These are phyloP conservation scores for Bedellia somnulentella DNA, from an alignment of 2,888 invertebrate species.

Conservation along the genomic window DNA sequence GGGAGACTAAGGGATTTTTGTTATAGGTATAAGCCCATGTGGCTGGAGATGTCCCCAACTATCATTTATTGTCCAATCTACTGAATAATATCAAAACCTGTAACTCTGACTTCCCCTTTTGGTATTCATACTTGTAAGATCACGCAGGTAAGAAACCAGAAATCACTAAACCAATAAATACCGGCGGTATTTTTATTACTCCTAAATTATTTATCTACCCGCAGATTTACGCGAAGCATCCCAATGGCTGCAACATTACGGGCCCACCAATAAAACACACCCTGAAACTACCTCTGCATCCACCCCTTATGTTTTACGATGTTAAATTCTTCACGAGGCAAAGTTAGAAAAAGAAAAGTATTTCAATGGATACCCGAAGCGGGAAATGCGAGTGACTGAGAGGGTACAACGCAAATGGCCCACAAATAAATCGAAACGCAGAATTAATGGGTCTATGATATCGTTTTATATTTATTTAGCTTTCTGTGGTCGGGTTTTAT, in stretches of 20 bases:
- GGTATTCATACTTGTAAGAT: too few species aligned
- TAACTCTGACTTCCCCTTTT: too few species aligned
- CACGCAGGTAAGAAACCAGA: too few species aligned
- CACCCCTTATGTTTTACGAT: conserved; percentile 52
- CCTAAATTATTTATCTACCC: conserved; percentile 58
- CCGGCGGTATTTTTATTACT: conserved; percentile 58
- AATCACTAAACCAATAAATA: too few species aligned
- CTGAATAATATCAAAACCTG: too few species aligned
- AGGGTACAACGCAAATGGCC: conserved; percentile 23
- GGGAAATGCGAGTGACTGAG: conserved; percentile 19
- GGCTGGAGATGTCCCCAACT: too few species aligned
- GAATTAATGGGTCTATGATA: conserved; percentile 29
- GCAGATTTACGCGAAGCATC: conserved; percentile 54
- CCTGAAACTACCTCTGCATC: conserved; percentile 5
- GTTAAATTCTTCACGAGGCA: conserved; percentile 52
- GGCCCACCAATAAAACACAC: conserved; percentile 46
- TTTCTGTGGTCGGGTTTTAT: too few species aligned
- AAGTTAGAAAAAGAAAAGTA: conserved; percentile 37
- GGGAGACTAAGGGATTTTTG: too few species aligned
- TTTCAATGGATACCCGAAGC: conserved; percentile 21
- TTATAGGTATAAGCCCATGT: too few species aligned
- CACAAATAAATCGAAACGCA: conserved; percentile 14
- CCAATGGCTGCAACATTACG: conserved; percentile 54
- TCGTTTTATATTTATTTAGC: not conserved
- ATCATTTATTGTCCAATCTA: too few species aligned